phyloP scores from a whole-genome alignment of 2,113 vertebrate genomes.

The Grammomys dolichurus region DNA sequence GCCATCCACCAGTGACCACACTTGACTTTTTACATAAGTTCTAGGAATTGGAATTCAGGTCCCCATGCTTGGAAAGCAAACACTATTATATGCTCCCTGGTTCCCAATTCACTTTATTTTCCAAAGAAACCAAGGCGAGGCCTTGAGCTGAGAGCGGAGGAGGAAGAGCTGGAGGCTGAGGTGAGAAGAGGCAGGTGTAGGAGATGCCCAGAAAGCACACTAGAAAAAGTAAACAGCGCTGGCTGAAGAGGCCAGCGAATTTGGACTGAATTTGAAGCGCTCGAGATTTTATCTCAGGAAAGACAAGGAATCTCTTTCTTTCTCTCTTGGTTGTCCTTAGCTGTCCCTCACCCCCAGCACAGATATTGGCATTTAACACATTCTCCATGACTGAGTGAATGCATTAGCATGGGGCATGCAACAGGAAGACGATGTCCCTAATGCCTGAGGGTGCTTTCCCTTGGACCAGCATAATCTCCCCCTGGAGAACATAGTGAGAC shows the following conservation, averaged over 20 bases:
- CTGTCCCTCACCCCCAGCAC: background rate
- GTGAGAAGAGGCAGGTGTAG: background rate
- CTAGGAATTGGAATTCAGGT: background rate
- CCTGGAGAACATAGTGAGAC: background rate
- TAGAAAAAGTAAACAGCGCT: background rate
- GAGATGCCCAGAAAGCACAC: background rate
- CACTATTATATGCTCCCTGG: background rate
- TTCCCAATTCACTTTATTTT: background rate
- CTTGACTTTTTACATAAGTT: background rate
- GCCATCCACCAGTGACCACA: background rate
- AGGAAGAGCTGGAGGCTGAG: background rate
- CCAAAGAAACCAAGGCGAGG: background rate
- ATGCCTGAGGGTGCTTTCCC: background rate
- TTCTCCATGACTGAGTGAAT: no score
- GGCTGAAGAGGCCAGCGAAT: background rate
- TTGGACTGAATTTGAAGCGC: background rate
- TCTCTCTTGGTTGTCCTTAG: background rate
- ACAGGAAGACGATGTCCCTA: background rate
- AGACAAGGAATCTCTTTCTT: background rate
- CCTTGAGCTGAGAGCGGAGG: background rate
- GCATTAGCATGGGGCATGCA: accelerated
- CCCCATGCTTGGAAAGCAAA: background rate
- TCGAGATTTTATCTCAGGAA: background rate
- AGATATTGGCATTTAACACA: background rate
- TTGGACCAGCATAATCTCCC: background rate